Percentiles rank a stretch among this genome's conserved stretches.
phyloP scores from a whole-genome alignment of 2,888 invertebrate genomes.

The Salticus scenicus region DNA sequence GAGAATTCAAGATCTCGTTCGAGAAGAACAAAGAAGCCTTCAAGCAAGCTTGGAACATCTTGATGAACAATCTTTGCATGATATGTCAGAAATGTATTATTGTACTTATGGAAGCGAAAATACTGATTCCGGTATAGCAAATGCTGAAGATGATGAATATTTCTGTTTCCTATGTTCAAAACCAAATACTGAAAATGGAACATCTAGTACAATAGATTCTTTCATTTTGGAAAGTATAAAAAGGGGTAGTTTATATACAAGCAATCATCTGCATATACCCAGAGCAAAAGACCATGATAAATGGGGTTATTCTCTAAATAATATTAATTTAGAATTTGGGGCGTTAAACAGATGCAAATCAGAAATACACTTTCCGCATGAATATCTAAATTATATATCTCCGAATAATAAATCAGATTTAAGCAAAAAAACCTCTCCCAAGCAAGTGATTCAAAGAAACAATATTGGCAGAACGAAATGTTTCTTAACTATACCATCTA shows the following conservation, averaged over 20 bases:
- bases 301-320: neutral
- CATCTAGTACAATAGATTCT: neutral
- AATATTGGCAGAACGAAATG: neutral
- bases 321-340: neutral
- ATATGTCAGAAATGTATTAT: slow-evolving; percentile 22
- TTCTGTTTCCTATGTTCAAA: neutral
- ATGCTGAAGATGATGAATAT: neutral
- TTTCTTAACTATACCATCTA: neutral
- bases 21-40: slow-evolving; percentile 32
- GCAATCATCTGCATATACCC: neutral
- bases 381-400: neutral
- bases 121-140: slow-evolving; percentile 5
- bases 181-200: neutral
- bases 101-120: slow-evolving; percentile 11
- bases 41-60: slow-evolving; percentile 21
- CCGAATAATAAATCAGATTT: slow-evolving; percentile 4
- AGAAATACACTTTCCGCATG: slow-evolving; percentile 26
- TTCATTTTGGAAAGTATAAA: neutral
- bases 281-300: neutral
- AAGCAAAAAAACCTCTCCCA: neutral
- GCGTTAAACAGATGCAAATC: slow-evolving; percentile 31
- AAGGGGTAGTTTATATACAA: neutral
- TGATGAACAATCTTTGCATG: neutral
- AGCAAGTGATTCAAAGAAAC: neutral
- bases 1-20: slow-evolving; percentile 51